Evolutionary conservation across 1,140 invertebrate genomes (phyloP).

Genomic region (Trachelipus rathkii): DNA sequence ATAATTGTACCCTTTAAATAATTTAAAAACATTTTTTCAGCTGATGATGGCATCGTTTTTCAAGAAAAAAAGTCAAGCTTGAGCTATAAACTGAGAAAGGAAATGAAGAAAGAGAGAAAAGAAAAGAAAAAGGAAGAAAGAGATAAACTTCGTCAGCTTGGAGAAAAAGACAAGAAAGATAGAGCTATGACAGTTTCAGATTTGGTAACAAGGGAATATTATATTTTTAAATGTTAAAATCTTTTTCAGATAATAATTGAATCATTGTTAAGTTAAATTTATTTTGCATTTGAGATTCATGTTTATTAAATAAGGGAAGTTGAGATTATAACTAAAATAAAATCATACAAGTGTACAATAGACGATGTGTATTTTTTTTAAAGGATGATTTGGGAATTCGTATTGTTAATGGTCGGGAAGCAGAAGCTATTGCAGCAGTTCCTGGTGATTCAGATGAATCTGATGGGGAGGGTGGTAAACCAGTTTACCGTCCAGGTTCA

Average conservation of each 20-base stretch:
- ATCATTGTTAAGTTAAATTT: neutral
- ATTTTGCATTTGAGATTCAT: neutral
- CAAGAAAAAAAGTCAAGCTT: slow-evolving; percentile 44
- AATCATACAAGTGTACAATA: neutral
- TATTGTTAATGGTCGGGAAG: slow-evolving; percentile 73
- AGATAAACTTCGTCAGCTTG: slow-evolving; percentile 32
- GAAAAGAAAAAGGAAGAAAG: slow-evolving; percentile 42
- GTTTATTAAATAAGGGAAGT: neutral
- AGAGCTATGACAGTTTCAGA: slow-evolving; percentile 28
- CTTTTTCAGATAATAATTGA: neutral
- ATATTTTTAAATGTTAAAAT: neutral
- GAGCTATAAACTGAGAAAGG: slow-evolving; percentile 41
- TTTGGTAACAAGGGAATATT: slow-evolving; percentile 2
- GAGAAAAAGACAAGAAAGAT: slow-evolving; percentile 38
- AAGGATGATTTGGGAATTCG: slow-evolving; percentile 43
- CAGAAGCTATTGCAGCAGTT: slow-evolving; percentile 69
- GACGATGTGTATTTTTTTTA: slow-evolving; percentile 14
- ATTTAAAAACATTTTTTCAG: slow-evolving; percentile 31
- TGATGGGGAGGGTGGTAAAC: slow-evolving; percentile 47
- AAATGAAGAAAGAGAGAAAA: slow-evolving; percentile 44
- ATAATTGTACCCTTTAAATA: neutral
- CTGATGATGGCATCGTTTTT: slow-evolving; percentile 45
- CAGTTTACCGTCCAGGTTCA: slow-evolving; percentile 19
- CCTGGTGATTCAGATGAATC: slow-evolving; percentile 63
- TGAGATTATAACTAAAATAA: neutral